phyloP scores from a whole-genome alignment of 2,888 invertebrate species.

The Andricus curvator region DNA sequence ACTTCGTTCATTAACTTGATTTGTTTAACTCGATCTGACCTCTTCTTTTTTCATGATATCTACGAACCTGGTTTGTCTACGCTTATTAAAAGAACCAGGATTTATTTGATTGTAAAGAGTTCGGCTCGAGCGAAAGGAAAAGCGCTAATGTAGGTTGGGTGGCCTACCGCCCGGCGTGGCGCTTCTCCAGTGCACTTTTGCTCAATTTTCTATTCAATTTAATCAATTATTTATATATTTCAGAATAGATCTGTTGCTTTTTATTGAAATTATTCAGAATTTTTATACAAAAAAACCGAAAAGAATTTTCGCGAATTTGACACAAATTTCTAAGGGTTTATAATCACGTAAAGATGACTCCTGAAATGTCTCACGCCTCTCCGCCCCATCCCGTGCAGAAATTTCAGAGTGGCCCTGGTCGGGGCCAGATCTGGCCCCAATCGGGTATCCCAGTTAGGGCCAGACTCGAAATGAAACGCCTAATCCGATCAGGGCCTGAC shows the following conservation, averaged over 20 bases:
- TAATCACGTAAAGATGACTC: too few species aligned
- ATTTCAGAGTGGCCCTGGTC: too few species aligned
- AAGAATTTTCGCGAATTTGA: too few species aligned
- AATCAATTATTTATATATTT: background rate
- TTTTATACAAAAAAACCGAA: too few species aligned
- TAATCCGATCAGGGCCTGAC: too few species aligned
- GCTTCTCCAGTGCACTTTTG: background rate
- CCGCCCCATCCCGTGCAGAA: too few species aligned
- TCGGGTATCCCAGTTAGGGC: too few species aligned
- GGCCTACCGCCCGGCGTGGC: constrained; percentile 18
- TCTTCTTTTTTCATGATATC: constrained; percentile 32
- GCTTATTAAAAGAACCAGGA: constrained; percentile 32
- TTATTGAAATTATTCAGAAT: background rate
- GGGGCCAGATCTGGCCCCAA: too few species aligned
- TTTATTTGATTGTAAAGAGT: constrained; percentile 42
- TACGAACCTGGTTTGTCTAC: constrained; percentile 21
- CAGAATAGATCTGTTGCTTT: background rate
- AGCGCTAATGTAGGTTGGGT: constrained; percentile 26
- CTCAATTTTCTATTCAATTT: background rate
- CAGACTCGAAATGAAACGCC: too few species aligned
- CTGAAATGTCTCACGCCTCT: too few species aligned
- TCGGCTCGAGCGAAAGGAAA: constrained; percentile 16
- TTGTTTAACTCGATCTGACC: constrained; percentile 62
- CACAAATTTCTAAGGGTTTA: too few species aligned
- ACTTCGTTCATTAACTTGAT: constrained; percentile 65